These are phyloP conservation scores for Aleiodes alternator DNA, from an alignment of 2,888 invertebrate genomes.

Conservation along the genomic window DNA sequence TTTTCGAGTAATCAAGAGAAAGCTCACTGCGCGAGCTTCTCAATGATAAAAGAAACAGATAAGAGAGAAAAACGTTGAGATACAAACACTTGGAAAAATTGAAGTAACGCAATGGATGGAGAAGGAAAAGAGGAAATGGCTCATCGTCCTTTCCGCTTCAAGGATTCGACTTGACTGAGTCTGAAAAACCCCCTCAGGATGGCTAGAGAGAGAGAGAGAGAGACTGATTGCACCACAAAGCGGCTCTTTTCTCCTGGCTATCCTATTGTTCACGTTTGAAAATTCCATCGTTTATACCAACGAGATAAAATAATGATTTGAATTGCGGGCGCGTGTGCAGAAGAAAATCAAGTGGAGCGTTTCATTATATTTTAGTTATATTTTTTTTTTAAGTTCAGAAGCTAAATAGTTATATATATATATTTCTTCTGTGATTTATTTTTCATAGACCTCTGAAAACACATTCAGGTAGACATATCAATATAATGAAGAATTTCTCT, in stretches of 20 bases:
- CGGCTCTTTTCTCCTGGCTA: slow-evolving; percentile 36
- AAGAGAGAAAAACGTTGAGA: slow-evolving; percentile 4
- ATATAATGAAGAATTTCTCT: background rate
- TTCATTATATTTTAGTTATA: slow-evolving; percentile 4
- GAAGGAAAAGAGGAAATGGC: slow-evolving; percentile 17
- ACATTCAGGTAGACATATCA: slow-evolving; percentile 2
- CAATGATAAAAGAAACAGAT: slow-evolving; percentile 1
- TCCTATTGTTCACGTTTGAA: slow-evolving; percentile 39
- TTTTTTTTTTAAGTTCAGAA: slow-evolving; percentile 19
- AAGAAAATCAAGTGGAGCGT: slow-evolving; percentile 28
- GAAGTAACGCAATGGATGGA: slow-evolving; percentile 13
- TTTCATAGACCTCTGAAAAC: background rate
- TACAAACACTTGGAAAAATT: slow-evolving; percentile 6
- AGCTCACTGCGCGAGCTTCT: background rate
- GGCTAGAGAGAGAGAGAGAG: slow-evolving; percentile 1
- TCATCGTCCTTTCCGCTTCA: slow-evolving; percentile 34
- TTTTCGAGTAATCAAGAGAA: slow-evolving; percentile 19
- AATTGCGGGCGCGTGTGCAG: slow-evolving; percentile 34
- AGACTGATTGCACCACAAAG: slow-evolving; percentile 45
- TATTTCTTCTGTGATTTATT: background rate
- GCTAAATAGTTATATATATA: background rate
- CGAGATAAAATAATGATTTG: slow-evolving; percentile 39
- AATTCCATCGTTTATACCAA: slow-evolving; percentile 37
- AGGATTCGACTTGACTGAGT: slow-evolving; percentile 38
- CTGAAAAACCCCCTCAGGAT: slow-evolving; percentile 41